Percentiles rank a stretch among this genome's conserved stretches.
These are phyloP conservation scores for Nymphalis c-album DNA, from an alignment of 2,888 invertebrate genomes.

Conservation along the genomic window DNA sequence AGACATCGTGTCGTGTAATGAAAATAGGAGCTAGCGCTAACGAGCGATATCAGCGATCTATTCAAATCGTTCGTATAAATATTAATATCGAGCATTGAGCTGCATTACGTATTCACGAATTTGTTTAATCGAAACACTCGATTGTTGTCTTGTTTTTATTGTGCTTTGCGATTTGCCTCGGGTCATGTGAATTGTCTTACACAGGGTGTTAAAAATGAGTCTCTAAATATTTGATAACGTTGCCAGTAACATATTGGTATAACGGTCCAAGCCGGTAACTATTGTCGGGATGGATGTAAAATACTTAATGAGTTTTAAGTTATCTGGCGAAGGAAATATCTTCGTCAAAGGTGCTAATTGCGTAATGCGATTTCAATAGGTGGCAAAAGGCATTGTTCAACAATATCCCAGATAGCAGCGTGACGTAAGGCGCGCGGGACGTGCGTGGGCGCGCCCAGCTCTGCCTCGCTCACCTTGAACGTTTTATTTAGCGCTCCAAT, in stretches of 20 bases:
- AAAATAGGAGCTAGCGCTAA: slow-evolving; percentile 39
- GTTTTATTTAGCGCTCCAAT: slow-evolving; percentile 60
- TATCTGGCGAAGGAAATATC: slow-evolving; percentile 16
- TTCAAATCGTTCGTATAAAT: slow-evolving; percentile 74
- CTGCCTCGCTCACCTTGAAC: slow-evolving; percentile 72
- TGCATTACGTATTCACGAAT: slow-evolving; percentile 74
- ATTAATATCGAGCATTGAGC: slow-evolving; percentile 69
- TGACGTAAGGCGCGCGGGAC: slow-evolving; percentile 57
- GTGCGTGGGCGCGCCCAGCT: slow-evolving; percentile 68
- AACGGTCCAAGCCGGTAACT: neutral
- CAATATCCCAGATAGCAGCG: slow-evolving; percentile 49
- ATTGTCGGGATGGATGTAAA: neutral
- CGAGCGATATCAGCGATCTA: slow-evolving; percentile 70
- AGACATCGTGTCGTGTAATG: slow-evolving; percentile 33
- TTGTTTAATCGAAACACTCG: slow-evolving; percentile 70
- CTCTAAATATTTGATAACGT: neutral
- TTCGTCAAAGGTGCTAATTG: slow-evolving; percentile 53
- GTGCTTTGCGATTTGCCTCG: slow-evolving; percentile 59
- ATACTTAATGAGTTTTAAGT: neutral
- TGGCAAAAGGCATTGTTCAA: slow-evolving; percentile 64
- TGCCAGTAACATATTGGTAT: neutral
- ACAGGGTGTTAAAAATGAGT: slow-evolving; percentile 55
- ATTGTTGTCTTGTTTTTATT: slow-evolving; percentile 71
- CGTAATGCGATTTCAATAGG: slow-evolving; percentile 61
- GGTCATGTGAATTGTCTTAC: slow-evolving; percentile 57